These are phyloP conservation scores for Accipiter virgatus DNA, from an alignment of 2,113 vertebrate genomes.

Conservation along the genomic window DNA sequence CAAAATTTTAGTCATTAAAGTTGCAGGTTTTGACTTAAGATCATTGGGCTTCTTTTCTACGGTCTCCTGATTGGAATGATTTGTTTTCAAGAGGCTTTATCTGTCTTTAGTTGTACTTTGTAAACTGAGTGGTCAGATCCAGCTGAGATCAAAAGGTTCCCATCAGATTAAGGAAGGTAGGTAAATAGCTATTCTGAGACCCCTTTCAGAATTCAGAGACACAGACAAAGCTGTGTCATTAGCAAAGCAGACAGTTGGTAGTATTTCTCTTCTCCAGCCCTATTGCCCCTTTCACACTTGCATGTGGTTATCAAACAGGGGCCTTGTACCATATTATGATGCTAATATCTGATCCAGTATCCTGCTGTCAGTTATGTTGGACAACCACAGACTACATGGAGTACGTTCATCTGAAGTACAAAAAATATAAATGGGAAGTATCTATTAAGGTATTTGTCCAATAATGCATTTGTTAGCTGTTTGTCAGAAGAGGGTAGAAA, in stretches of 20 bases:
- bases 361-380: background rate
- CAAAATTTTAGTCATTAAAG: background rate
- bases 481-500: background rate
- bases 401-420: background rate
- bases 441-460: background rate
- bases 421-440: background rate
- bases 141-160: conserved; percentile 63
- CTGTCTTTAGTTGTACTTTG: conserved; percentile 27
- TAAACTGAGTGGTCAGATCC: conserved; percentile 39
- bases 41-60: background rate
- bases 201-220: background rate
- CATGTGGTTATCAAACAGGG: conserved; percentile 7
- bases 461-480: background rate
- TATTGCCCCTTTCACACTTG: background rate
- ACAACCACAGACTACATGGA: background rate
- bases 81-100: conserved; percentile 42
- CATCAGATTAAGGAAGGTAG: conserved; percentile 44
- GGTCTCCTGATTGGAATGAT: background rate
- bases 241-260: conserved; percentile 46
- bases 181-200: background rate
- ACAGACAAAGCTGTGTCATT: conserved; percentile 42
- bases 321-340: background rate
- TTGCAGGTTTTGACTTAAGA: background rate
- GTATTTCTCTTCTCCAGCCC: conserved; percentile 23
- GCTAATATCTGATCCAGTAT: background rate